These are phyloP conservation scores for Operophtera brumata DNA, from an alignment of 2,888 invertebrate species.

Conservation along the genomic window DNA sequence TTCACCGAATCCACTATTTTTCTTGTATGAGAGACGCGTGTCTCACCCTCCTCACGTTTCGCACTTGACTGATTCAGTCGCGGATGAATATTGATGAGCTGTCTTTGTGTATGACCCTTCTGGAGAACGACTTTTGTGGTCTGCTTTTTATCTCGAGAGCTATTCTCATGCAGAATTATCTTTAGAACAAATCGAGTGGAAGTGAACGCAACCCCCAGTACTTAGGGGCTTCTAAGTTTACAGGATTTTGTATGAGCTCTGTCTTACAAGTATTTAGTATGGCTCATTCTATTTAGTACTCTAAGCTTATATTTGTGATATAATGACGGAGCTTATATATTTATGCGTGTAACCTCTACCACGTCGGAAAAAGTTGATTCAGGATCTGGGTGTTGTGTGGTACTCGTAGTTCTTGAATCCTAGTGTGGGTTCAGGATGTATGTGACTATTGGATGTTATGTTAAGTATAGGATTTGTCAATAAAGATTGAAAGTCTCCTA, in stretches of 20 bases:
- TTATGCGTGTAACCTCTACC: no score
- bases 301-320: no score
- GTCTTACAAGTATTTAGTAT: background rate
- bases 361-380: no score
- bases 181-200: slow-evolving; percentile 11
- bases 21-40: slow-evolving; percentile 48
- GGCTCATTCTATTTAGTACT: no score
- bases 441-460: no score
- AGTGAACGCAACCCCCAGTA: background rate
- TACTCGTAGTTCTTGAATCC: no score
- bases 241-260: slow-evolving; percentile 1
- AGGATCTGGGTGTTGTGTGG: no score
- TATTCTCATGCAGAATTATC: slow-evolving; percentile 8
- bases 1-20: slow-evolving; percentile 37
- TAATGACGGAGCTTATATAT: no score
- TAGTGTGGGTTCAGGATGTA: no score
- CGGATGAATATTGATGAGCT: slow-evolving; percentile 42
- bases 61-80: slow-evolving; percentile 43
- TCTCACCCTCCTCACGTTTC: slow-evolving; percentile 59
- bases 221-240: background rate
- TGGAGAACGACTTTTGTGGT: slow-evolving; percentile 22
- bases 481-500: no score
- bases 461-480: no score
- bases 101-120: slow-evolving; percentile 26
- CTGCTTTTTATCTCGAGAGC: slow-evolving; percentile 19